Percentiles rank a stretch among this genome's conserved stretches.
Evolutionary conservation across 2,888 invertebrate genomes (phyloP).

Genomic region (Caenorhabditis sp.): DNA sequence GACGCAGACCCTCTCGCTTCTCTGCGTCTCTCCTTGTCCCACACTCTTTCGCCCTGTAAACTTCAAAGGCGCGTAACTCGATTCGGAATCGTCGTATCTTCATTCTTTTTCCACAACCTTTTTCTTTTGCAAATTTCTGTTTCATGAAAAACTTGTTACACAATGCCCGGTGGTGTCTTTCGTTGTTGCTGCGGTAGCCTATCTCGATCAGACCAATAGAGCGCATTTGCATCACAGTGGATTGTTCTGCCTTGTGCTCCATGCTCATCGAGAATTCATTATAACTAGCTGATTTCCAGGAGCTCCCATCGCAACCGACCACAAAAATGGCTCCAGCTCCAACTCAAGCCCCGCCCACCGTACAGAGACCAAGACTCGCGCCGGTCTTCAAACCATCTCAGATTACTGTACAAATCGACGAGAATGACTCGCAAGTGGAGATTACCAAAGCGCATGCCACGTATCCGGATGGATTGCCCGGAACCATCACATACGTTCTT

Average conservation of each 20-base stretch:
- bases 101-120: not conserved
- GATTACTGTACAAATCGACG: slow-evolving; percentile 79
- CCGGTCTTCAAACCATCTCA: slow-evolving; percentile 79
- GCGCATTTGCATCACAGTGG: not conserved
- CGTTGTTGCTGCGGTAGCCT: not conserved
- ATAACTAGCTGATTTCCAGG: slow-evolving; percentile 28
- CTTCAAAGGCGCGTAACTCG: not conserved
- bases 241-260: not conserved
- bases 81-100: not conserved
- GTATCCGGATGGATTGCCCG: slow-evolving; percentile 80
- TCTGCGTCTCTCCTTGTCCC: slow-evolving; percentile 1
- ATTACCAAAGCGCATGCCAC: slow-evolving; percentile 78
- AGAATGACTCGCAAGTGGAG: slow-evolving; percentile 80
- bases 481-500: slow-evolving; percentile 80
- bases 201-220: not conserved
- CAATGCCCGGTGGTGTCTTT: too few species aligned
- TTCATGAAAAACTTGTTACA: not conserved
- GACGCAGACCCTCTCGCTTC: not conserved
- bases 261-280: not conserved
- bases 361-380: slow-evolving; percentile 70
- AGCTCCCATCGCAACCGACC: slow-evolving; percentile 36
- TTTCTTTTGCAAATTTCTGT: not conserved
- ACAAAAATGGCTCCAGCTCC: slow-evolving; percentile 39
- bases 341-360: slow-evolving; percentile 24
- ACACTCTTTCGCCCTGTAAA: not conserved